Conservation (phyloP, 2,113 vertebrate species). For the Acanthisitta chloris region DNA sequence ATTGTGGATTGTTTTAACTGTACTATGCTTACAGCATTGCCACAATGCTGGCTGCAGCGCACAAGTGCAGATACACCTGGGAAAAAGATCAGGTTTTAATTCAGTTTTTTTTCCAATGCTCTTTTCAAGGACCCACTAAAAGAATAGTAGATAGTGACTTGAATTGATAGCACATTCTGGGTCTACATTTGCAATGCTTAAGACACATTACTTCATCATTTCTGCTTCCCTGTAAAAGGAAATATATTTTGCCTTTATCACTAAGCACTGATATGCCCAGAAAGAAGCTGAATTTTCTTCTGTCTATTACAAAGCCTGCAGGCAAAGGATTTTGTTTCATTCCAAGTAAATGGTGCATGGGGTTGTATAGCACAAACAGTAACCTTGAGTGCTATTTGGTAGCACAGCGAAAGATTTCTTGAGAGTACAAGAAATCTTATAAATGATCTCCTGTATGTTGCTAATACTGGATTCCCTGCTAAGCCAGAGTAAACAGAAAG, state of each 20-base stretch:
- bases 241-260: not conserved
- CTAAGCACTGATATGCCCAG: not conserved
- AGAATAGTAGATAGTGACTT: not conserved
- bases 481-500: conserved; percentile 68
- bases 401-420: conserved; percentile 21
- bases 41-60: rapidly evolving
- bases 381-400: conserved; percentile 19
- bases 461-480: conserved; percentile 56
- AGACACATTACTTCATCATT: not conserved
- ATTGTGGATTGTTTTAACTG: not conserved
- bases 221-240: not conserved
- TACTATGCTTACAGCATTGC: not conserved
- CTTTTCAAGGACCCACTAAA: not conserved
- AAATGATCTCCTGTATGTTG: conserved; percentile 39
- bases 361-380: not conserved
- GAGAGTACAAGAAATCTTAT: not conserved
- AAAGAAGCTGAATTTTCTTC: not conserved
- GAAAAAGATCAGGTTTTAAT: not conserved
- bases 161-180: not conserved
- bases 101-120: not conserved
- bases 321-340: conserved; percentile 49
- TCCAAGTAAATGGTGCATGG: conserved; percentile 1
- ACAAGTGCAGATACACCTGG: not conserved
- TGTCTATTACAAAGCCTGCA: not conserved
- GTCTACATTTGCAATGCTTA: not conserved